Evolutionary conservation across 1,140 invertebrate species (phyloP).

Genomic region (Potamilus streckersoni): DNA sequence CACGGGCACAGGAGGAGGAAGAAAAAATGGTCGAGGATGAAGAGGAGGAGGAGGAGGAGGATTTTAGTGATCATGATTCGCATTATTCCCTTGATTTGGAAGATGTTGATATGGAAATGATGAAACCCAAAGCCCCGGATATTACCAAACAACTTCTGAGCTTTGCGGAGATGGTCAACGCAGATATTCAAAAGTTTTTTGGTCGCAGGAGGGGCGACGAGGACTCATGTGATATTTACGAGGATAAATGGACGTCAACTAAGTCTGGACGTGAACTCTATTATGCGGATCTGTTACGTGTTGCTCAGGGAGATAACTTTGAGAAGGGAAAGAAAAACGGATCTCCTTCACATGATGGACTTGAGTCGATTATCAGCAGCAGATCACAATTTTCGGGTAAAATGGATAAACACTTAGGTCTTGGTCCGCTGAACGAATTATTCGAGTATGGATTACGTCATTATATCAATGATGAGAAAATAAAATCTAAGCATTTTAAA

Average conservation of each 20-base stretch:
- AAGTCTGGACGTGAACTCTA: constrained; percentile 62
- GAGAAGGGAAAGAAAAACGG: constrained; percentile 22
- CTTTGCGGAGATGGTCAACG: constrained; percentile 59
- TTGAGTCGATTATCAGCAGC: constrained; percentile 32
- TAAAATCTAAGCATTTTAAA: constrained; percentile 46
- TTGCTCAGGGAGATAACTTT: constrained; percentile 57
- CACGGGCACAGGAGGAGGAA: background rate
- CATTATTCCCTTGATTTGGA: constrained; percentile 56
- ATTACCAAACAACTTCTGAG: constrained; percentile 55
- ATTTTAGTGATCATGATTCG: constrained; percentile 60
- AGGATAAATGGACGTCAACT: constrained; percentile 58
- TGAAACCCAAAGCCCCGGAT: constrained; percentile 38
- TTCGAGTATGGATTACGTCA: constrained; percentile 55
- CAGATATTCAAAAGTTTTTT: constrained; percentile 63
- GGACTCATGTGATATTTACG: constrained; percentile 62
- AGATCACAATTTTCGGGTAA: constrained; percentile 47
- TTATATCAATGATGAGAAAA: constrained; percentile 39
- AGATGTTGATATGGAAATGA: constrained; percentile 29
- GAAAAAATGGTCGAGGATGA: background rate
- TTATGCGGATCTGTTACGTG: constrained; percentile 58
- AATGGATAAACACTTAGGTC: constrained; percentile 46
- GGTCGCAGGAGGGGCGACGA: constrained; percentile 59
- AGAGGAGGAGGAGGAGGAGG: constrained; percentile 48
- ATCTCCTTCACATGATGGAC: constrained; percentile 26
- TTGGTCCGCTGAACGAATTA: constrained; percentile 56